Evolutionary conservation across 2,113 vertebrate genomes (phyloP).

Genomic region (Fregata magnificens): DNA sequence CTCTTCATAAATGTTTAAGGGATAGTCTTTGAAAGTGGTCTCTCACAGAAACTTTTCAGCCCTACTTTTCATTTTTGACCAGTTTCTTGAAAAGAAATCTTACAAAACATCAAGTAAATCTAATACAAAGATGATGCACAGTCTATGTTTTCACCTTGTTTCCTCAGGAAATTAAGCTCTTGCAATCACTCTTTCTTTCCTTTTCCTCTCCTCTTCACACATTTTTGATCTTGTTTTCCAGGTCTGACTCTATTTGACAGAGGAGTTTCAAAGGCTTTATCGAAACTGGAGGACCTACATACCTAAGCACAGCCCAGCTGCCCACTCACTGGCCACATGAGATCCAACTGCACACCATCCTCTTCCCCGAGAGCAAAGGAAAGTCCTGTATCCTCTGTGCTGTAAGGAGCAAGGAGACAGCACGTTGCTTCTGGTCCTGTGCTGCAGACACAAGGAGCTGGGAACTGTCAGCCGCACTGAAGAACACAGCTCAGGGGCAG

Average conservation of each 20-base stretch:
- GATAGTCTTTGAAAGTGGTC: neutral
- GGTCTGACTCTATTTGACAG: neutral
- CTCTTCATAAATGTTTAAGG: neutral
- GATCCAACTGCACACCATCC: neutral
- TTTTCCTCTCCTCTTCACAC: neutral
- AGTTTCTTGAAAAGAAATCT: neutral
- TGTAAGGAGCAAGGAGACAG: neutral
- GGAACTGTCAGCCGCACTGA: neutral
- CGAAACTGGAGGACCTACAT: neutral
- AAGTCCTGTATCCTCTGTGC: neutral
- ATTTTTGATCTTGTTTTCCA: neutral
- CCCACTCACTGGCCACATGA: neutral
- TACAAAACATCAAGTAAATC: neutral
- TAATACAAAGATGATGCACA: neutral
- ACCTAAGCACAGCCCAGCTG: neutral
- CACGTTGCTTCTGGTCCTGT: neutral
- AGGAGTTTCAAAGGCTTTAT: neutral
- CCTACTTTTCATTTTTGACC: neutral
- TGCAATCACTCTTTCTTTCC: neutral
- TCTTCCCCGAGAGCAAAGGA: accelerated
- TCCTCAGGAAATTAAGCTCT: neutral
- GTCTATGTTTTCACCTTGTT: neutral
- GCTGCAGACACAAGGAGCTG: neutral
- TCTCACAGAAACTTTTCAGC: neutral
- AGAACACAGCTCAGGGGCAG: neutral